A percentile compares a stretch with the other conserved stretches of the same genome.
Conservation (phyloP, 1,140 invertebrate species). For the Delia radicum region DNA sequence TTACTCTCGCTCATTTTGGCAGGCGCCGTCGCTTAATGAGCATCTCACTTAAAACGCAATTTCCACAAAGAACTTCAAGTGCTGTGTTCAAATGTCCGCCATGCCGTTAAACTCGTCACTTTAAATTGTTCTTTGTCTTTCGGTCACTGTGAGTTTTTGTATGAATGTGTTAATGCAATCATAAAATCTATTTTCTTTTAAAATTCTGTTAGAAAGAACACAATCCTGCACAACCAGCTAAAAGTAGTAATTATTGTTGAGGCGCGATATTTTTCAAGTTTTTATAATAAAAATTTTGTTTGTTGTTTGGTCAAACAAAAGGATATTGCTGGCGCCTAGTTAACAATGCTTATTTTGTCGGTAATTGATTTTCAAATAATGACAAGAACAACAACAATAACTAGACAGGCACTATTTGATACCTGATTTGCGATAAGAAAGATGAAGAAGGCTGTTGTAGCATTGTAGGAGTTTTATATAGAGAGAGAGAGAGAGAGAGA, state of each 20-base stretch:
- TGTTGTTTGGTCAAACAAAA: neutral
- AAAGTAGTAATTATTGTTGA: neutral
- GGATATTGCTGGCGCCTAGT: neutral
- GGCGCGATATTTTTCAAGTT: slow-evolving; percentile 19
- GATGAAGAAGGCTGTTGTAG: neutral
- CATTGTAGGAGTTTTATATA: too few species aligned
- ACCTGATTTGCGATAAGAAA: neutral
- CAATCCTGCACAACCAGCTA: neutral
- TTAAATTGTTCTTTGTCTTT: neutral
- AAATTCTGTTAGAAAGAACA: neutral
- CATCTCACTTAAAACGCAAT: slow-evolving; percentile 8
- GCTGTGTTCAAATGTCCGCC: neutral
- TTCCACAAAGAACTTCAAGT: neutral
- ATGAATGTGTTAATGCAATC: slow-evolving; percentile 19
- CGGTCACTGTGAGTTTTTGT: neutral
- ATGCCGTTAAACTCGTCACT: neutral
- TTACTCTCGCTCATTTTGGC: slow-evolving; percentile 13
- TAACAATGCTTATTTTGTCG: neutral
- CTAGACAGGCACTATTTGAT: neutral
- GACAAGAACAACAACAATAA: neutral
- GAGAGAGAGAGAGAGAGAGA: neutral
- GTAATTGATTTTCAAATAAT: slow-evolving; percentile 7
- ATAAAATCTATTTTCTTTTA: slow-evolving; percentile 8
- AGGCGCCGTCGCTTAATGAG: slow-evolving; percentile 18
- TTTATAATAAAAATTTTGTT: neutral